Evolutionary conservation across 2,888 invertebrate species (phyloP).

Genomic region (Leptinotarsa tumamoca): DNA sequence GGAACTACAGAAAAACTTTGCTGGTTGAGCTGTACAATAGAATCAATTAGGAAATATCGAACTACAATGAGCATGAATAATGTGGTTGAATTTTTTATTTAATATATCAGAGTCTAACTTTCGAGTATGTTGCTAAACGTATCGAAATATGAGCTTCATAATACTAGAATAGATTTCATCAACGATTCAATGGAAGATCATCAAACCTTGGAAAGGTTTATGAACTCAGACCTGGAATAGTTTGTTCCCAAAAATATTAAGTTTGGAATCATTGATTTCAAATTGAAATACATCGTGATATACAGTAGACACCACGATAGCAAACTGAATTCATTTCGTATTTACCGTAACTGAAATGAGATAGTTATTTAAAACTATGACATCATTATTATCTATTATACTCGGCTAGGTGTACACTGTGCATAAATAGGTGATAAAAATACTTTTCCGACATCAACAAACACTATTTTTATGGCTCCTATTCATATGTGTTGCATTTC

Average conservation of each 20-base stretch:
- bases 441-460: neutral
- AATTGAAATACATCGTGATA: neutral
- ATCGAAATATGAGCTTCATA: too few relatives aligned
- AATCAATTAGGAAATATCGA: too few relatives aligned
- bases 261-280: neutral
- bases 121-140: too few relatives aligned
- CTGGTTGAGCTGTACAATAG: too few relatives aligned
- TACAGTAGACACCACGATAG: neutral
- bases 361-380: conserved; percentile 34
- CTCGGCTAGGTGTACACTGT: conserved; percentile 1
- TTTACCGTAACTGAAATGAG: neutral
- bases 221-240: too few relatives aligned
- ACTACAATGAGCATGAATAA: too few relatives aligned
- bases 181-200: neutral
- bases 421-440: conserved; percentile 15
- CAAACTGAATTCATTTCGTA: neutral
- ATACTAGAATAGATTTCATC: neutral
- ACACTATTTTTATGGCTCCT: neutral
- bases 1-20: too few relatives aligned
- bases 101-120: too few relatives aligned
- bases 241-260: too few relatives aligned
- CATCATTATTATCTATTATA: conserved; percentile 26
- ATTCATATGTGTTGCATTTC: neutral
- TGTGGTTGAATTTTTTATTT: too few relatives aligned
- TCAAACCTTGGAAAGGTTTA: neutral